phyloP scores from a whole-genome alignment of 2,113 vertebrate species.

The Petaurus breviceps region DNA sequence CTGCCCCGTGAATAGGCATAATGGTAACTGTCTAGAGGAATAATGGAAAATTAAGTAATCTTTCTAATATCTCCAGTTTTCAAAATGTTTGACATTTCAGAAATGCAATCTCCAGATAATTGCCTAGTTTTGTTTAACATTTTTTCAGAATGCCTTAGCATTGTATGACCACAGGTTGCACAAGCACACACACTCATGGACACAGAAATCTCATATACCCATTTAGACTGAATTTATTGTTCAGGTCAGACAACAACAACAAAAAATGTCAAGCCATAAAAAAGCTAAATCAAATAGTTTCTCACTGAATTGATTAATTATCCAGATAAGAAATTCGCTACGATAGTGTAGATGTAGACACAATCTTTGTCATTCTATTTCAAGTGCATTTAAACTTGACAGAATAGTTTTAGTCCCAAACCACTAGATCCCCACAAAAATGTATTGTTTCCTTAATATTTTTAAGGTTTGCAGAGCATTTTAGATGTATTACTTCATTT shows the following conservation, averaged over 20 bases:
- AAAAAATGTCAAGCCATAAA: not conserved
- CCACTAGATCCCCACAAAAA: not conserved
- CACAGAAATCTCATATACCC: not conserved
- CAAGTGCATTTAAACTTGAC: not conserved
- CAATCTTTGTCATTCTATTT: not conserved
- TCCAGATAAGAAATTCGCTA: not conserved
- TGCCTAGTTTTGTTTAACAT: not conserved
- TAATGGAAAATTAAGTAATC: not conserved
- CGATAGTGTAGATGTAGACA: not conserved
- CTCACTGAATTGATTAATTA: not conserved
- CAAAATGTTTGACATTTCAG: not conserved
- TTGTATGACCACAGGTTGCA: not conserved
- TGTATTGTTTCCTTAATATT: not conserved
- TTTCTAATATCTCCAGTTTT: not conserved
- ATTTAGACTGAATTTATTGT: not conserved
- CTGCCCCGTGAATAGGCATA: not conserved
- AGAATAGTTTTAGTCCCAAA: not conserved
- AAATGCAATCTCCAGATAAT: not conserved
- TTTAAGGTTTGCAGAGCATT: not conserved
- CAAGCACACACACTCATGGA: no score
- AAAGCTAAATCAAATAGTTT: not conserved
- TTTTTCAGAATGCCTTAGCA: not conserved
- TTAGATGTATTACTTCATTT: not conserved
- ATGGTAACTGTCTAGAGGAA: not conserved
- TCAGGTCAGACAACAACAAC: not conserved